phyloP scores from a whole-genome alignment of 1,140 invertebrate genomes.

The Philotrypesis tridentata region DNA sequence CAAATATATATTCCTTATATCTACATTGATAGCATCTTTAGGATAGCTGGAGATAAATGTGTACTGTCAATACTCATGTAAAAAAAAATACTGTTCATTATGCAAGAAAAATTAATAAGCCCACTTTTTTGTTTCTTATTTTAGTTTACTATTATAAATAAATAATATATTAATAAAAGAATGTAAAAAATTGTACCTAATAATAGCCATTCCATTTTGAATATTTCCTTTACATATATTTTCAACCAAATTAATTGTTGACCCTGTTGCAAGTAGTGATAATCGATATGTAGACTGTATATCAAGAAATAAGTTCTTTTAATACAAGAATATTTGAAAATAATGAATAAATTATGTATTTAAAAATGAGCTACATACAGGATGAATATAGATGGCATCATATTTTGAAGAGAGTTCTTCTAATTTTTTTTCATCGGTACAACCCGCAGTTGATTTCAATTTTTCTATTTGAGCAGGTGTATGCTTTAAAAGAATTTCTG shows the following conservation, averaged over 20 bases:
- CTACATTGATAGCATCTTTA: no score
- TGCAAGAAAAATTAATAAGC: no score
- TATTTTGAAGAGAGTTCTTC: conserved; percentile 85
- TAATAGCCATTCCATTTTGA: conserved; percentile 90
- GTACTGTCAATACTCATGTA: no score
- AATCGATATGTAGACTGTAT: conserved; percentile 85
- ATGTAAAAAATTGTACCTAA: conserved; percentile 70
- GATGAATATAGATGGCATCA: conserved; percentile 91
- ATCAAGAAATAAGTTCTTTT: conserved; percentile 61
- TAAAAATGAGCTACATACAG: conserved; percentile 75
- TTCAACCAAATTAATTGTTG: conserved; percentile 86
- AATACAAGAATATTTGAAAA: neutral
- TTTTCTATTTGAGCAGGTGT: conserved; percentile 78
- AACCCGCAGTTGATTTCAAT: conserved; percentile 78
- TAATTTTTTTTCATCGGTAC: conserved; percentile 76
- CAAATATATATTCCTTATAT: no score
- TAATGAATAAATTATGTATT: conserved; percentile 17
- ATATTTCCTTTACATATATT: conserved; percentile 80
- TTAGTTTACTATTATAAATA: no score
- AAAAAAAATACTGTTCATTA: neutral
- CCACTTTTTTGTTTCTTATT: no score
- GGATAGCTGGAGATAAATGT: no score
- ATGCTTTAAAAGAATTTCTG: conserved; percentile 82
- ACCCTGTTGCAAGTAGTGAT: conserved; percentile 85
- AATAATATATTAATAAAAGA: neutral